A percentile compares a stretch with the other conserved stretches of the same genome.
These are phyloP conservation scores for Drosophila neonasuta DNA, from an alignment of 2,888 invertebrate genomes.

Conservation along the genomic window DNA sequence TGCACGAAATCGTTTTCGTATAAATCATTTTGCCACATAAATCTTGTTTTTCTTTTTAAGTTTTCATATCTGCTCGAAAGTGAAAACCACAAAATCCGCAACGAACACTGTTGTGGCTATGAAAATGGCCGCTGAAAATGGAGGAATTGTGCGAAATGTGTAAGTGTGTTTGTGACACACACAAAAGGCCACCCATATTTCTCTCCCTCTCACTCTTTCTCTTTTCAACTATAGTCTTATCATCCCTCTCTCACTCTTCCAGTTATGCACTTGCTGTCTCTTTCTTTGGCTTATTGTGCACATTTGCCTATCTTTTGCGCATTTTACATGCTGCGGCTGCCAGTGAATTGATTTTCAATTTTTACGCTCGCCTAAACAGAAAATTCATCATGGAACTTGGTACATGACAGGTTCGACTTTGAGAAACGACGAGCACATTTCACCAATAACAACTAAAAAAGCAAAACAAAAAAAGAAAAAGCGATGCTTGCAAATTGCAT, in stretches of 20 bases:
- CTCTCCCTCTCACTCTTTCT: not conserved
- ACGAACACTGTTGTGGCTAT: constrained; percentile 19
- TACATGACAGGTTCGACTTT: constrained; percentile 38
- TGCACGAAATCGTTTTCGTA: constrained; percentile 6
- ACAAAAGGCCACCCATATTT: constrained; percentile 30
- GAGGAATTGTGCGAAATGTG: not conserved
- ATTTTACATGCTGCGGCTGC: constrained; percentile 54
- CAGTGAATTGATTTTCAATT: constrained; percentile 71
- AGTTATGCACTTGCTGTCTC: not conserved
- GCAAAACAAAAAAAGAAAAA: constrained; percentile 11
- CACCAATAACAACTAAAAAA: constrained; percentile 10
- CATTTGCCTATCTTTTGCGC: constrained; percentile 48
- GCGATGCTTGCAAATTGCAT: constrained; percentile 39
- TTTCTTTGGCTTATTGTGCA: constrained; percentile 26
- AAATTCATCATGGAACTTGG: constrained; percentile 57
- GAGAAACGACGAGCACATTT: constrained; percentile 15
- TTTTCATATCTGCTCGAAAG: constrained; percentile 21
- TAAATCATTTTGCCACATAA: constrained; percentile 37
- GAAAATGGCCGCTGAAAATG: constrained; percentile 18
- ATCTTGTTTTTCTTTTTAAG: constrained; percentile 8
- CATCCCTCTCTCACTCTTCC: not conserved
- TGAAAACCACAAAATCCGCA: constrained; percentile 20
- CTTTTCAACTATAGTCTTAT: constrained; percentile 13
- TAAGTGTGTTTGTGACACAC: constrained; percentile 10
- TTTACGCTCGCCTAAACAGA: constrained; percentile 75